Percentiles rank a stretch among this genome's conserved stretches.
These are phyloP conservation scores for Eptatretus burgeri DNA, from an alignment of 2,113 vertebrate genomes.

Conservation along the genomic window DNA sequence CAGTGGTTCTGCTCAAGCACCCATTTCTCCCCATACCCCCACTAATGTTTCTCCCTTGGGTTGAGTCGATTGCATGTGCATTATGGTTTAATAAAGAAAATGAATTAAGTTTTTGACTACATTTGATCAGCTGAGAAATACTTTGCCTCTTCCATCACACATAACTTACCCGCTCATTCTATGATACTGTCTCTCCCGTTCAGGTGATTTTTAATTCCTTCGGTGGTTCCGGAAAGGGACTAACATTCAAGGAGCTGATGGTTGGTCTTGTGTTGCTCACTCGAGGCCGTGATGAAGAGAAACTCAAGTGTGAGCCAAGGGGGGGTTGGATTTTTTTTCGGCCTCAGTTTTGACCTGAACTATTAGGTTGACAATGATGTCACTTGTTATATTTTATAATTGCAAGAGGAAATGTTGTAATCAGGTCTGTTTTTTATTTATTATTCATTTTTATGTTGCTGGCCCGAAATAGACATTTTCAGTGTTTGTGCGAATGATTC, in stretches of 20 bases:
- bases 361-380: neutral
- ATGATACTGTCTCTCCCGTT: neutral
- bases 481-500: conserved; percentile 82
- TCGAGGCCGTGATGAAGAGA: conserved; percentile 75
- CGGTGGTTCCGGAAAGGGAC: conserved; percentile 68
- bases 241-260: conserved; percentile 91
- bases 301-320: conserved; percentile 56
- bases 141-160: too few species aligned
- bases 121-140: too few species aligned
- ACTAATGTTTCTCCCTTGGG: too few species aligned
- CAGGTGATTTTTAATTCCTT: conserved; percentile 93
- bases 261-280: conserved; percentile 82
- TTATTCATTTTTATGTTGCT: neutral
- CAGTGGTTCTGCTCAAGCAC: too few species aligned
- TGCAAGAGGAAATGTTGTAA: neutral
- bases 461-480: conserved; percentile 45
- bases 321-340: neutral
- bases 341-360: neutral
- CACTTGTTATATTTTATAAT: neutral
- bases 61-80: too few species aligned
- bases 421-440: neutral
- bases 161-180: too few species aligned
- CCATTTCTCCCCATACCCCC: too few species aligned
- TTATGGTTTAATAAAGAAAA: too few species aligned
- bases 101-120: too few species aligned